phyloP scores from a whole-genome alignment of 2,888 invertebrate genomes.

The Torymus auratus region DNA sequence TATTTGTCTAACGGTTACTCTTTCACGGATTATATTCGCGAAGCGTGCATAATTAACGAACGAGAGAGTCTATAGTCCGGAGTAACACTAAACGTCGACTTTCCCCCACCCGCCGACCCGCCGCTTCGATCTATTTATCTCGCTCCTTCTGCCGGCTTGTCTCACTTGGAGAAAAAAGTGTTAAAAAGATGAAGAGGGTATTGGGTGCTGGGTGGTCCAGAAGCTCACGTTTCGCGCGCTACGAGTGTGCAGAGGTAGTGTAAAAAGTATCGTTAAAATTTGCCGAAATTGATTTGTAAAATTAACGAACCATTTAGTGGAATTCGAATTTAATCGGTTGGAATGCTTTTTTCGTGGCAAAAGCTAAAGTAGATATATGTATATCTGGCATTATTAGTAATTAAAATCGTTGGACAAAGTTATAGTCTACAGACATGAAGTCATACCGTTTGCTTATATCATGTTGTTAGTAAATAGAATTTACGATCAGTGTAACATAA shows the following conservation, averaged over 20 bases:
- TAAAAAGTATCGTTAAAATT: too few relatives aligned
- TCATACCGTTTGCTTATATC: too few relatives aligned
- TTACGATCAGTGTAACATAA: too few relatives aligned
- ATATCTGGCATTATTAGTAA: too few relatives aligned
- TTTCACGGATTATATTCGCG: slow-evolving; percentile 40
- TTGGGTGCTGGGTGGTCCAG: slow-evolving; percentile 39
- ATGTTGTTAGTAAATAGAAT: too few relatives aligned
- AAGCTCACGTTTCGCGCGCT: slow-evolving; percentile 8
- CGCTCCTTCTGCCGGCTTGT: background rate
- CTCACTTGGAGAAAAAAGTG: slow-evolving; percentile 16
- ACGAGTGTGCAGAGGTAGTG: background rate
- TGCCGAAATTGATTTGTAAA: too few relatives aligned
- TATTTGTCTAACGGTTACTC: slow-evolving; percentile 40
- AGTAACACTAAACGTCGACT: slow-evolving; percentile 42
- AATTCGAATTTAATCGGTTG: too few relatives aligned
- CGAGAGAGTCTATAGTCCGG: background rate
- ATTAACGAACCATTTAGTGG: too few relatives aligned
- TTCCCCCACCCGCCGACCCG: background rate
- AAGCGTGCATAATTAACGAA: slow-evolving; percentile 41
- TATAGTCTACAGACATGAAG: too few relatives aligned
- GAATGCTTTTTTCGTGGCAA: too few relatives aligned
- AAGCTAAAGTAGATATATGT: too few relatives aligned
- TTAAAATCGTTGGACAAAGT: too few relatives aligned
- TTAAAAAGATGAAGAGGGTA: background rate
- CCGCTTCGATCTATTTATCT: slow-evolving; percentile 34